These are phyloP conservation scores for Pangasius mekongensis DNA, from an alignment of 2,797 vertebrate genomes.

Conservation along the genomic window DNA sequence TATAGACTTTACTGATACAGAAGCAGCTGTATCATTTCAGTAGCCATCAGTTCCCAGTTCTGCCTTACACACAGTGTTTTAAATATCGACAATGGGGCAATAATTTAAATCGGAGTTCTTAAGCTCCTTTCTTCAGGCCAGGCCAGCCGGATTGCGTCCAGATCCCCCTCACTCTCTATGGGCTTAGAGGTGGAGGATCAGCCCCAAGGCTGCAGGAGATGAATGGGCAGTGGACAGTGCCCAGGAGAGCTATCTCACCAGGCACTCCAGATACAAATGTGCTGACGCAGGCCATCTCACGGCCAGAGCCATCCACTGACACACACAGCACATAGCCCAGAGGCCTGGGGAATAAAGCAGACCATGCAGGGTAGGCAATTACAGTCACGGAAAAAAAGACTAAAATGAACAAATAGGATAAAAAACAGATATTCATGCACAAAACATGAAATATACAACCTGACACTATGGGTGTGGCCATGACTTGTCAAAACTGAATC, in stretches of 20 bases:
- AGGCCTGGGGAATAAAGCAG: constrained; percentile 36
- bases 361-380: not conserved
- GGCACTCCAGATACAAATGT: constrained; percentile 53
- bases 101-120: constrained; percentile 20
- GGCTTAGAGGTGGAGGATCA: constrained; percentile 44
- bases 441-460: not conserved
- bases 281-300: constrained; percentile 53
- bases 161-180: constrained; percentile 24
- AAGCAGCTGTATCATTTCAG: not conserved
- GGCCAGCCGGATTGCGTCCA: not conserved
- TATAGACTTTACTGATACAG: not conserved
- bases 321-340: constrained; percentile 32
- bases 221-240: constrained; percentile 49
- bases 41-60: not conserved
- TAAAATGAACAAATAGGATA: constrained; percentile 18
- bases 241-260: constrained; percentile 55
- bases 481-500: not conserved
- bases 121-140: constrained; percentile 17
- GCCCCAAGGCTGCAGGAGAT: constrained; percentile 46
- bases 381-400: constrained; percentile 29
- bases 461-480: not conserved
- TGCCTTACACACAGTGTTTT: not conserved
- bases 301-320: constrained; percentile 47
- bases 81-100: not conserved
- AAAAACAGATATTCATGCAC: not conserved